Evolutionary conservation across 2,888 invertebrate species (phyloP).

Genomic region (Ceriagrion tenellum): DNA sequence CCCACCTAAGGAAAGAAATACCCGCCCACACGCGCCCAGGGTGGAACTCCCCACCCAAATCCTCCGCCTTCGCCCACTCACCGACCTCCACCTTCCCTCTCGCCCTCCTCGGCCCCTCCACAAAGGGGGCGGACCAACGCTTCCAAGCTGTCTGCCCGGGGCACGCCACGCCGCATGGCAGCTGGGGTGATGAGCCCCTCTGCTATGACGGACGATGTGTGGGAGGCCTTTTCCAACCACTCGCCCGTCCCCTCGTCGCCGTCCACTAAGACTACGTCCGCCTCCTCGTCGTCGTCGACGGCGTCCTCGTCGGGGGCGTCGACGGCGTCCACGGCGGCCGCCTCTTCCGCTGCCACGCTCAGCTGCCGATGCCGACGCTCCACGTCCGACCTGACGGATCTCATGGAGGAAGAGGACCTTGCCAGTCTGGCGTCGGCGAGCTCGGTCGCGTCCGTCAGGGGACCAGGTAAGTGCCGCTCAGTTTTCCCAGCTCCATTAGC

Average conservation of each 20-base stretch:
- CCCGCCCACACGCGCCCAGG: background rate
- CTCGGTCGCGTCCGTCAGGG: constrained; percentile 52
- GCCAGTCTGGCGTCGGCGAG: constrained; percentile 42
- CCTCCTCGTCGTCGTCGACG: constrained; percentile 74
- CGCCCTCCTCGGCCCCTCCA: constrained; percentile 73
- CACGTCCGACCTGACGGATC: constrained; percentile 87
- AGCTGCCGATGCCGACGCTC: constrained; percentile 78
- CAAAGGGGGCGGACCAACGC: background rate
- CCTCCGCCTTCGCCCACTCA: background rate
- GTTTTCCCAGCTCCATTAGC: too few relatives aligned
- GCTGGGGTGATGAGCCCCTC: constrained; percentile 52
- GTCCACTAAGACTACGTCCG: constrained; percentile 65
- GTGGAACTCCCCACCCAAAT: background rate
- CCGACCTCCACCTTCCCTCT: background rate
- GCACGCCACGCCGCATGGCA: constrained; percentile 62
- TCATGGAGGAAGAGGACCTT: constrained; percentile 77
- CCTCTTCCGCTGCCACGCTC: constrained; percentile 55
- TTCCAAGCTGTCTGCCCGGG: constrained; percentile 35
- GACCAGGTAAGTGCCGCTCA: constrained; percentile 10
- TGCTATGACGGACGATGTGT: constrained; percentile 40
- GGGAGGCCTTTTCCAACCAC: constrained; percentile 59
- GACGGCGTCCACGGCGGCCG: constrained; percentile 60
- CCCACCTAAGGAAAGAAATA: background rate
- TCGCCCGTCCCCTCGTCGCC: constrained; percentile 48
- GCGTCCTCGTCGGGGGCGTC: constrained; percentile 74